Conservation (phyloP, 2,888 invertebrate genomes). For the Coecobrya sp. region DNA sequence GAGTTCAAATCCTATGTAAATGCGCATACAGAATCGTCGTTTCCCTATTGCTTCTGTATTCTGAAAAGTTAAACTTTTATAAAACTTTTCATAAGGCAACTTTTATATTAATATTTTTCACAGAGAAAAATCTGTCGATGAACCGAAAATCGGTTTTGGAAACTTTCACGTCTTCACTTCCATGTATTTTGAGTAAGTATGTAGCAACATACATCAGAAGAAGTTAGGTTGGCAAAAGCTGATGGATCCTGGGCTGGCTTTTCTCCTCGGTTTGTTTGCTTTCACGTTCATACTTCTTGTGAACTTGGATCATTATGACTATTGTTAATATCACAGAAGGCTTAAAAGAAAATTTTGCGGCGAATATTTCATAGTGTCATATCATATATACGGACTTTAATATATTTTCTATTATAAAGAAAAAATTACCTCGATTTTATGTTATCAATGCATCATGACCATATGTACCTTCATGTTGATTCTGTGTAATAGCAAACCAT, state of each 20-base stretch:
- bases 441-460: too few species aligned
- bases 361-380: too few species aligned
- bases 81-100: conserved; percentile 14
- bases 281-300: background rate
- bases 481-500: too few species aligned
- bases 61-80: conserved; percentile 11
- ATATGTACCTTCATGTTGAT: too few species aligned
- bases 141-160: conserved; percentile 43
- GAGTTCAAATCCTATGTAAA: conserved; percentile 3
- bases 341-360: background rate
- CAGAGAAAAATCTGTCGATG: conserved; percentile 41
- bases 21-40: conserved; percentile 9
- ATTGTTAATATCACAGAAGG: background rate
- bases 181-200: background rate
- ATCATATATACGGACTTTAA: background rate
- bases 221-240: background rate
- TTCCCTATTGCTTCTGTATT: background rate
- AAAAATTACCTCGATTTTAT: too few species aligned
- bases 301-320: conserved; percentile 14
- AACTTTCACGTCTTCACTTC: background rate
- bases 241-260: background rate
- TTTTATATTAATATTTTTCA: conserved; percentile 39
- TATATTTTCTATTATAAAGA: too few species aligned
- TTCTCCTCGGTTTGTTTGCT: conserved; percentile 17
- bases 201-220: background rate